Conservation (phyloP, 2,797 vertebrate species). For the Sebastes kiyomatsui region DNA sequence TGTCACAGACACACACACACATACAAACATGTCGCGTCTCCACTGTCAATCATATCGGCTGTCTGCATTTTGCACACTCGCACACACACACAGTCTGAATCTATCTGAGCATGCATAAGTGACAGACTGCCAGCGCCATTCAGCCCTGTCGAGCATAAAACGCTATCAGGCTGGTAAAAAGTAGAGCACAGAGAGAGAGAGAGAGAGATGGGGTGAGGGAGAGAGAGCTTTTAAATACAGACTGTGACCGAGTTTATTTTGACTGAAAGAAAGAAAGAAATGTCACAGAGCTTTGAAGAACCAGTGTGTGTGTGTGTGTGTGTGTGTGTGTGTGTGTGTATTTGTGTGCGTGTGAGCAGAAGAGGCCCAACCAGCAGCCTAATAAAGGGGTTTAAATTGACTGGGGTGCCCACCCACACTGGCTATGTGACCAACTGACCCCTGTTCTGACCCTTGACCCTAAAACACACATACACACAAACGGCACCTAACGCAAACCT, state of each 20-base stretch:
- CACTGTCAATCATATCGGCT: constrained; percentile 62
- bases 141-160: constrained; percentile 57
- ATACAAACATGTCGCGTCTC: background rate
- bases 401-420: constrained; percentile 42
- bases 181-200: constrained; percentile 2
- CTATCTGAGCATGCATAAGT: constrained; percentile 53
- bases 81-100: constrained; percentile 25
- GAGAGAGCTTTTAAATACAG: constrained; percentile 34
- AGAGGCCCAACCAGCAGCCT: constrained; percentile 20
- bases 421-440: constrained; percentile 40
- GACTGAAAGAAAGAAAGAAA: constrained; percentile 40
- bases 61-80: constrained; percentile 44
- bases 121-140: constrained; percentile 64
- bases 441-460: constrained; percentile 24
- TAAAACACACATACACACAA: background rate
- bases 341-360: background rate
- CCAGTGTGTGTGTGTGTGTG: background rate
- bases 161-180: constrained; percentile 59
- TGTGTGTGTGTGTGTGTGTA: background rate
- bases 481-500: background rate
- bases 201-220: background rate
- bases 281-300: constrained; percentile 25
- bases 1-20: background rate
- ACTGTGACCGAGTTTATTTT: constrained; percentile 43
- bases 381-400: constrained; percentile 47